These are phyloP conservation scores for Petroica traversi DNA, from an alignment of 2,113 vertebrate species.

Conservation along the genomic window DNA sequence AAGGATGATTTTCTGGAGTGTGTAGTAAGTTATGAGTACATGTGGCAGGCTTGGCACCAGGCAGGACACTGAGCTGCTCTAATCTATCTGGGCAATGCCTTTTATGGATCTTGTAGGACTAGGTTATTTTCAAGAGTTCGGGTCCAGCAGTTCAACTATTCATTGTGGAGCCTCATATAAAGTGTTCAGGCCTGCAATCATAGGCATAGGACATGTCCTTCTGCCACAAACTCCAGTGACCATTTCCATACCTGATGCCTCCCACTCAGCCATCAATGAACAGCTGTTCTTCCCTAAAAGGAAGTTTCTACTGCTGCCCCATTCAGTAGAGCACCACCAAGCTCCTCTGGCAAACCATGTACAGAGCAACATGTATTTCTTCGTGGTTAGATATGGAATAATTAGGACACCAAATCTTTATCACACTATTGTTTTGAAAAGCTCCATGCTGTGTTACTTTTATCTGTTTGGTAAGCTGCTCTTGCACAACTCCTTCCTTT, in stretches of 20 bases:
- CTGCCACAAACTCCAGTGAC: background rate
- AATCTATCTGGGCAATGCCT: background rate
- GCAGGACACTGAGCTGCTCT: background rate
- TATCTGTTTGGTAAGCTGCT: background rate
- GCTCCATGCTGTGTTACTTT: accelerated
- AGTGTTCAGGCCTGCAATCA: background rate
- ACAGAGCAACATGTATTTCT: background rate
- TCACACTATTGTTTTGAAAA: background rate
- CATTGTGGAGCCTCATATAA: background rate
- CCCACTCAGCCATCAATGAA: background rate
- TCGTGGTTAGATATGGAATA: background rate
- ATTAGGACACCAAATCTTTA: background rate
- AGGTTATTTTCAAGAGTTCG: background rate
- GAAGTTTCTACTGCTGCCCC: background rate
- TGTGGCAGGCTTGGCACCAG: background rate
- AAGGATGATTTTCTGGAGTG: background rate
- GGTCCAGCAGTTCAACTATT: background rate
- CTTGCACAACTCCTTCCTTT: background rate
- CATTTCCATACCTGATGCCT: background rate
- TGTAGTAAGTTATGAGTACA: background rate
- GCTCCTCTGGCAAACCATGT: background rate
- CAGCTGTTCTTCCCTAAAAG: background rate
- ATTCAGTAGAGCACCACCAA: background rate
- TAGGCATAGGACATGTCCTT: background rate
- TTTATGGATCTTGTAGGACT: background rate